Base-by-base conservation (phyloP, 2,797 vertebrate genomes). In the Synanceia verrucosa region DNA sequence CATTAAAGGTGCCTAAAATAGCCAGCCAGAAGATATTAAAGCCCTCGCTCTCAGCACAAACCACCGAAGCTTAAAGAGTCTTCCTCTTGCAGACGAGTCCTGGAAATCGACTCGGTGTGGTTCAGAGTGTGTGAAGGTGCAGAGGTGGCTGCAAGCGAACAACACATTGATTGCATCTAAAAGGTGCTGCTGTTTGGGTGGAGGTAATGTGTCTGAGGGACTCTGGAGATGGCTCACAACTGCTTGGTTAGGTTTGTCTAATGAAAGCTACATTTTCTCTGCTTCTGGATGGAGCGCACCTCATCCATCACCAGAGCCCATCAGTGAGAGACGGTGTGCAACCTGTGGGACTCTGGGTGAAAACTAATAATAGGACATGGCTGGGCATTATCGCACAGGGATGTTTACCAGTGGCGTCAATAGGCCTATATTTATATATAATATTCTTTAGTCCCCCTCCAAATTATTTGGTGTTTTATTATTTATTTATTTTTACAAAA, bases 221-320 rank as follows among this genome's bases (percentile, higher is more conserved):
- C 77, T 68, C 66, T 0, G 63, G 60, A 70, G 61, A 81, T 60
- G 73, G 66, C 36, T 66, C 48, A 43, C 77, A 78, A 73, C 78
- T 75, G 73, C 69, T 80, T 77, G 70, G 76, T 84, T 81, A 64
- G 36, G 19, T 57, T n/a, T 56, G 77, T 79, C 69, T 81, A 82
- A 88, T 88, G 77, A 88, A 91, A 79, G 77, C 78, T 84, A 81
- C 18, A 74, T 80, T 82, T 82, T 81, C 78, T 78, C 53, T 74
- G 75, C 46, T 79, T 81, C 71, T 71, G 71, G 75, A 73, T 39
- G 1, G 0, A 36, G 46, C 71, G 68, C 60, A 46, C 53, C 75
- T 88, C 86, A 88, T 91, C 83, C 83, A 88, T 91, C 88, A 88
- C 63, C 7, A 0, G 9, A 79, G 47, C 47, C 59, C 52, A 79